Percentiles rank a stretch among this genome's conserved stretches.
Evolutionary conservation across 2,113 vertebrate genomes (phyloP).

Genomic region (Muntiacus muntjak): DNA sequence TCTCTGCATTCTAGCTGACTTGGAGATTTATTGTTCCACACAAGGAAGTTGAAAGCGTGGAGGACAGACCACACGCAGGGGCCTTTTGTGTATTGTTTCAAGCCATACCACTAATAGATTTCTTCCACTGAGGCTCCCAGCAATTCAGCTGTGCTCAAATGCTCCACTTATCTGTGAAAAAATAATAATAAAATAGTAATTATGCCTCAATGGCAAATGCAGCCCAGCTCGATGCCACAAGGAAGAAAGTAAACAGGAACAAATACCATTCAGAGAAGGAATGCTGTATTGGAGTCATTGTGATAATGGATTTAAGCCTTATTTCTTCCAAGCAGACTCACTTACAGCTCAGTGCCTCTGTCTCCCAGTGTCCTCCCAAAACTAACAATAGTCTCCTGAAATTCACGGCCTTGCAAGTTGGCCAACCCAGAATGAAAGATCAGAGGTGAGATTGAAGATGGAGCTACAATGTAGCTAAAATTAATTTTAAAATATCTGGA

Average conservation of each 20-base stretch:
- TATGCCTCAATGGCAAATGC: conserved; percentile 79
- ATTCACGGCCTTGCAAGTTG: background rate
- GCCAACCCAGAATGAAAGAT: background rate
- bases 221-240: conserved; percentile 76
- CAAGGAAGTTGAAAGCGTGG: conserved; percentile 83
- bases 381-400: background rate
- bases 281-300: conserved; percentile 58
- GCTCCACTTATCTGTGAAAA: conserved; percentile 86
- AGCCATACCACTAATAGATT: conserved; percentile 86
- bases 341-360: conserved; percentile 26
- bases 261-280: conserved; percentile 67
- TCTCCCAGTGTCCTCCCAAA: background rate
- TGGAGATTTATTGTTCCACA: conserved; percentile 87
- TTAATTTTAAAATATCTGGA: background rate
- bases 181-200: conserved; percentile 86
- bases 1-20: conserved; percentile 84
- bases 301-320: conserved; percentile 75
- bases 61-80: conserved; percentile 86
- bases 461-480: background rate
- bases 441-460: background rate
- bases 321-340: conserved; percentile 72
- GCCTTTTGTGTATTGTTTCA: conserved; percentile 88
- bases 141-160: conserved; percentile 86
- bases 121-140: conserved; percentile 84
- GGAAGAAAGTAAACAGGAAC: conserved; percentile 80